Evolutionary conservation across 2,888 invertebrate genomes (phyloP).

Genomic region (Caenorhabditis becei): DNA sequence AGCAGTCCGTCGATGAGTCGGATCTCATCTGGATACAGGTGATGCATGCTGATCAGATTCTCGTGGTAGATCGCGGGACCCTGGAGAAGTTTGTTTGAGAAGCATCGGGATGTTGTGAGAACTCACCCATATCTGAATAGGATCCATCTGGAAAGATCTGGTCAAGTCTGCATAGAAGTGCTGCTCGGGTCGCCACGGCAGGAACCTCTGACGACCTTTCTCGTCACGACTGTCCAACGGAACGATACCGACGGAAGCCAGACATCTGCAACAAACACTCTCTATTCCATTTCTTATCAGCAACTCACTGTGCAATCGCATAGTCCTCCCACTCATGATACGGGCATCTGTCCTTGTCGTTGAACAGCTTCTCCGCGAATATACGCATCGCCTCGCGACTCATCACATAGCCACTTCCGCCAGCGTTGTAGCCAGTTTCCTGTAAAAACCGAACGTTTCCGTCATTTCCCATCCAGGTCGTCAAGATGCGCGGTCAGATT

Average conservation of each 20-base stretch:
- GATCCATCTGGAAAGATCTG: conserved; percentile 66
- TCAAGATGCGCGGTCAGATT: conserved; percentile 44
- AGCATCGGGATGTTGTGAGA: neutral
- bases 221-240: conserved; percentile 67
- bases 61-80: conserved; percentile 68
- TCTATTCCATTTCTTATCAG: neutral
- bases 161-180: conserved; percentile 70
- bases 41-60: conserved; percentile 71
- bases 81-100: conserved; percentile 36
- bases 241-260: conserved; percentile 54
- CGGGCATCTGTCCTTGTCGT: conserved; percentile 62
- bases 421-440: conserved; percentile 71
- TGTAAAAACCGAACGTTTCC: conserved; percentile 28
- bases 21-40: conserved; percentile 69
- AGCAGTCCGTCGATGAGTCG: conserved; percentile 70
- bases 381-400: conserved; percentile 69
- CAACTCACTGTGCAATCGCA: conserved; percentile 68
- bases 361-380: conserved; percentile 67
- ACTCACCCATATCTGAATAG: conserved; percentile 59
- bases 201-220: conserved; percentile 68
- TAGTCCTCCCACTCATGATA: conserved; percentile 75
- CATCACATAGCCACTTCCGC: conserved; percentile 72
- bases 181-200: conserved; percentile 72
- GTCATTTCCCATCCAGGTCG: conserved; percentile 17
- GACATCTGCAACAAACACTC: conserved; percentile 63